Percentiles rank a stretch among this genome's conserved stretches.
Conservation (phyloP, 2,888 invertebrate species). For the Acanthosoma haemorrhoidale region DNA sequence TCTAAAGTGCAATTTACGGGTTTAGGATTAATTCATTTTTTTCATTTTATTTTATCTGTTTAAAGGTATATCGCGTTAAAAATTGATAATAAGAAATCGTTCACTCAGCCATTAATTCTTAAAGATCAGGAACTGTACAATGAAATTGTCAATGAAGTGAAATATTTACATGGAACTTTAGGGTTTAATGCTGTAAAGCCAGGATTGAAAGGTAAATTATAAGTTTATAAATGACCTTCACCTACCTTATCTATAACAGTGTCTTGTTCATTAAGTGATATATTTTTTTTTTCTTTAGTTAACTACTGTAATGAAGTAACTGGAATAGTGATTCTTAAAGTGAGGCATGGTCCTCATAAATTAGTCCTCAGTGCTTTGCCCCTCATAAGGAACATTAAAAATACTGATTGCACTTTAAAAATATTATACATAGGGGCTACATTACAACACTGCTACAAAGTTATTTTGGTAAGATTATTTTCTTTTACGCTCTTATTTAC, state of each 20-base stretch:
- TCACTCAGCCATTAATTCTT: conserved; percentile 15
- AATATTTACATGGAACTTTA: conserved; percentile 69
- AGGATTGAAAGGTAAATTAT: conserved; percentile 53
- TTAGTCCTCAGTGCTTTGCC: conserved; percentile 65
- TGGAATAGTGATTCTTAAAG: conserved; percentile 65
- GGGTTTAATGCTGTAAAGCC: conserved; percentile 64
- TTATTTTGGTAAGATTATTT: conserved; percentile 50
- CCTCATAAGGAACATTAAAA: conserved; percentile 61
- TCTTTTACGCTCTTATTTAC: too few species aligned
- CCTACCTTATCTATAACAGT: too few species aligned
- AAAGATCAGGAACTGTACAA: conserved; percentile 49
- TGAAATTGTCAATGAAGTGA: conserved; percentile 58
- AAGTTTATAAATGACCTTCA: background rate
- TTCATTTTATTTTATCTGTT: background rate
- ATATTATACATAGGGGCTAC: conserved; percentile 73
- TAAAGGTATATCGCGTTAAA: conserved; percentile 55
- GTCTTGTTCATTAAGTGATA: too few species aligned
- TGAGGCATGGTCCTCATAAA: conserved; percentile 68
- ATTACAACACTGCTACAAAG: conserved; percentile 70
- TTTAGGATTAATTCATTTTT: background rate
- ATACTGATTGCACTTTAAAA: conserved; percentile 55
- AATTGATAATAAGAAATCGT: conserved; percentile 49
- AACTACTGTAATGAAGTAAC: conserved; percentile 76
- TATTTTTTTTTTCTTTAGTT: conserved; percentile 50
- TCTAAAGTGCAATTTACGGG: too few species aligned